Percentiles rank a stretch among this genome's conserved stretches.
phyloP scores from a whole-genome alignment of 2,888 invertebrate genomes.

The Caenorhabditis zanzibari region DNA sequence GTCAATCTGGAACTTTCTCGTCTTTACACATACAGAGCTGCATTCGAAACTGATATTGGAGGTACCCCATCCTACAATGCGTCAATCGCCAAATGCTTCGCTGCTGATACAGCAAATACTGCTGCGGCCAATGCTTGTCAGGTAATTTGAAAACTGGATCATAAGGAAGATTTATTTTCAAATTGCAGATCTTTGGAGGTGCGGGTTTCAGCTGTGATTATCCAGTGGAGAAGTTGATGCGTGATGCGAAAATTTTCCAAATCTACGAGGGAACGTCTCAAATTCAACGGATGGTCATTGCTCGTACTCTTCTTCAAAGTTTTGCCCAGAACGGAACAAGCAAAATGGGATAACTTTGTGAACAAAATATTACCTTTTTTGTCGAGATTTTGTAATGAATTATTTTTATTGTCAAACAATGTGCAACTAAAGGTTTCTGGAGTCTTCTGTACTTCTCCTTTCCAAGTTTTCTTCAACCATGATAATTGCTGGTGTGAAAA shows the following conservation, averaged over 20 bases:
- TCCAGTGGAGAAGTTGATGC: conserved; percentile 98
- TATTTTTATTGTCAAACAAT: neutral
- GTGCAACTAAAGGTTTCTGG: no score
- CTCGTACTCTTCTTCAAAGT: conserved; percentile 85
- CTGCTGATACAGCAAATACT: conserved; percentile 94
- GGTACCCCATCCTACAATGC: conserved; percentile 87
- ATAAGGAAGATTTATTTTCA: neutral
- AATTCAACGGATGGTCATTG: conserved; percentile 95
- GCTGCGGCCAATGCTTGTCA: conserved; percentile 94
- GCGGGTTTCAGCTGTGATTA: conserved; percentile 92
- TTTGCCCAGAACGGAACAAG: conserved; percentile 65
- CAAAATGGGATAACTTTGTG: conserved; percentile 21
- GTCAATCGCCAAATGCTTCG: conserved; percentile 94
- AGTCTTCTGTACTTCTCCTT: no score
- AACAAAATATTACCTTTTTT: neutral
- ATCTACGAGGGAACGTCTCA: conserved; percentile 93
- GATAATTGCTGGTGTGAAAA: no score
- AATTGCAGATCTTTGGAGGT: conserved; percentile 80
- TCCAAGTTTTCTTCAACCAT: no score
- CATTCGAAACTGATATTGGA: conserved; percentile 90
- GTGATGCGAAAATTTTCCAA: conserved; percentile 98
- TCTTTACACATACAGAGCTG: conserved; percentile 91
- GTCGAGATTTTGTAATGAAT: neutral
- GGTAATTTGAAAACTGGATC: conserved; percentile 78
- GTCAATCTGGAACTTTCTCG: conserved; percentile 92